A percentile compares a stretch with the other conserved stretches of the same genome.
These are phyloP conservation scores for Seira sanloemensis DNA, from an alignment of 2,888 invertebrate species.

Conservation along the genomic window DNA sequence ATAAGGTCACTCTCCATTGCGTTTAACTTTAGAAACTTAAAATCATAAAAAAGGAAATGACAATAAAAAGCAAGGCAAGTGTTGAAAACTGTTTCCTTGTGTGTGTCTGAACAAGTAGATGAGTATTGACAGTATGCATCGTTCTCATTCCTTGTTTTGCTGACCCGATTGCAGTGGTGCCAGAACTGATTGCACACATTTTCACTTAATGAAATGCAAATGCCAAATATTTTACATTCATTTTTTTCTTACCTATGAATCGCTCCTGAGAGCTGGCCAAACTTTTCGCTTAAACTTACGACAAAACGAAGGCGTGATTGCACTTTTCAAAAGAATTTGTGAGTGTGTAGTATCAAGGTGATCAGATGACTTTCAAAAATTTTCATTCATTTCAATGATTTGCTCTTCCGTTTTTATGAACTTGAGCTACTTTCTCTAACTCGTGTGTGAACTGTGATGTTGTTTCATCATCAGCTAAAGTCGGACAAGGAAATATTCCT, in stretches of 20 bases:
- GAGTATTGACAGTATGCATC: conserved; percentile 44
- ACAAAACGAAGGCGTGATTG: conserved; percentile 42
- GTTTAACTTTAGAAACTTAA: no score
- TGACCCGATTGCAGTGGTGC: conserved; percentile 53
- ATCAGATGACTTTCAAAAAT: conserved; percentile 34
- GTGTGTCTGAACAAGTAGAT: background rate
- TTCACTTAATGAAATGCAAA: conserved; percentile 23
- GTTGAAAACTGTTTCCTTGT: background rate
- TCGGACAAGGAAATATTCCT: conserved; percentile 64
- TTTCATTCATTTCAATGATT: conserved; percentile 30
- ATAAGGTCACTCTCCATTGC: no score
- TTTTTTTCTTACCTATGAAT: conserved; percentile 27
- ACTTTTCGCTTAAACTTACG: conserved; percentile 6
- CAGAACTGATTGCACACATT: conserved; percentile 45
- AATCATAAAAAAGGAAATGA: no score
- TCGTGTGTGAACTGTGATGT: background rate
- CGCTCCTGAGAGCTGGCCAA: conserved; percentile 23
- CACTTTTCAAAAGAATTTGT: conserved; percentile 21
- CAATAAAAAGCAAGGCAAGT: no score
- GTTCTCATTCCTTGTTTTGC: conserved; percentile 39
- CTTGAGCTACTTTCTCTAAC: conserved; percentile 51
- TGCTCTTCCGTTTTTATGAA: conserved; percentile 47
- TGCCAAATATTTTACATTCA: conserved; percentile 19
- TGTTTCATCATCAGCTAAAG: conserved; percentile 49
- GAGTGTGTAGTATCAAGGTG: conserved; percentile 54